Evolutionary conservation across 2,797 vertebrate genomes (phyloP).

Genomic region (Glossophaga mutica): DNA sequence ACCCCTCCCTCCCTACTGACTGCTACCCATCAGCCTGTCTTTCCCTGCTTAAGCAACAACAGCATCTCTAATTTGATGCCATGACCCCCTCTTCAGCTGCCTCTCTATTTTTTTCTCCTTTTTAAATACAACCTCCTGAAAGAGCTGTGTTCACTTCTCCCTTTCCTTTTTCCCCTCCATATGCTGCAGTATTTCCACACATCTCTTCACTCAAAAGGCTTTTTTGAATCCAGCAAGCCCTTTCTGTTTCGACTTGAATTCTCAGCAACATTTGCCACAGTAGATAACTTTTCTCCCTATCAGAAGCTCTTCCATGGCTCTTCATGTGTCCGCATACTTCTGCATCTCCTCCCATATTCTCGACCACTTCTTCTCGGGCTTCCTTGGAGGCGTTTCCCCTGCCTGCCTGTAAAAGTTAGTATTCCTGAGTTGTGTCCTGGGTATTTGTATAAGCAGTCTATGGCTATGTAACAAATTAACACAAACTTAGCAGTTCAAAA

Average conservation of each 20-base stretch:
- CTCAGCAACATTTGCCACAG: neutral
- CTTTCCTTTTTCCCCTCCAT: neutral
- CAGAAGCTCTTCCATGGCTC: neutral
- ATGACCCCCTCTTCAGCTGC: neutral
- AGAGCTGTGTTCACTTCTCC: neutral
- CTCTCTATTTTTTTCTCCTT: neutral
- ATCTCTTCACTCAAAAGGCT: neutral
- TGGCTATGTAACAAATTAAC: neutral
- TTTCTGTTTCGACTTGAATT: slow-evolving; percentile 3
- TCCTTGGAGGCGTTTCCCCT: neutral
- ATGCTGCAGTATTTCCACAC: neutral
- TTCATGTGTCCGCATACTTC: neutral
- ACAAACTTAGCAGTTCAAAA: slow-evolving; percentile 21
- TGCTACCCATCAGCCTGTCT: neutral
- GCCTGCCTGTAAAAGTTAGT: neutral
- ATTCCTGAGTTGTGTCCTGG: neutral
- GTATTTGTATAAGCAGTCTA: neutral
- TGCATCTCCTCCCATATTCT: neutral
- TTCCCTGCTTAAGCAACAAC: neutral
- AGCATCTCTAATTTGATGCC: neutral
- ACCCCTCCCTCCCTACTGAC: neutral
- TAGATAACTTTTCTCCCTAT: neutral
- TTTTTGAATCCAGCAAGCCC: neutral
- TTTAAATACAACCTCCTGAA: neutral
- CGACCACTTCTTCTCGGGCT: neutral